These are phyloP conservation scores for Gasteruption jaculator DNA, from an alignment of 2,888 invertebrate genomes.

Conservation along the genomic window DNA sequence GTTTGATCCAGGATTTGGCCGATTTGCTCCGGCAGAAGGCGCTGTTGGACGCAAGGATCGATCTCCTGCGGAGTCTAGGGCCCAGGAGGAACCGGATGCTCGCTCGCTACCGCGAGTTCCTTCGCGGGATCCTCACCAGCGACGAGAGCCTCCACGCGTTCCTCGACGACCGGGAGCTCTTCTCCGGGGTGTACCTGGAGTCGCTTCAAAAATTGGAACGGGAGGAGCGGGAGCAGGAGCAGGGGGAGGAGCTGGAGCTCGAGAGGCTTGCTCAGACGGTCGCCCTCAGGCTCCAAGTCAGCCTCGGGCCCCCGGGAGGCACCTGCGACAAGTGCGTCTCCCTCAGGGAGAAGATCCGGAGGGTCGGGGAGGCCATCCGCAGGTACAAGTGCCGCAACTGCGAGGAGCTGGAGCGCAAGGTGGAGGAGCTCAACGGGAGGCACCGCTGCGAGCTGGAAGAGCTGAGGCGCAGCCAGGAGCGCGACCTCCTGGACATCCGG, in stretches of 20 bases:
- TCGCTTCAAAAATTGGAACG: too few relatives aligned
- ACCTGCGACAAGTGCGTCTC: slow-evolving; percentile 59
- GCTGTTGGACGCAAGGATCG: slow-evolving; percentile 71
- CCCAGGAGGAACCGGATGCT: neutral
- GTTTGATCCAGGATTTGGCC: slow-evolving; percentile 62
- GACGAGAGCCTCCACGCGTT: too few relatives aligned
- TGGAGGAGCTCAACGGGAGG: slow-evolving; percentile 47
- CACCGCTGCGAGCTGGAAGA: slow-evolving; percentile 49
- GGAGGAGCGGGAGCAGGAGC: too few relatives aligned
- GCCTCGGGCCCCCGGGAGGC: too few relatives aligned
- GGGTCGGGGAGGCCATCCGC: slow-evolving; percentile 43
- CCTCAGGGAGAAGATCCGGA: slow-evolving; percentile 56
- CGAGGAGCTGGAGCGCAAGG: slow-evolving; percentile 50
- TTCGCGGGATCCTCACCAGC: too few relatives aligned
- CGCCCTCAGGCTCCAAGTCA: too few relatives aligned
- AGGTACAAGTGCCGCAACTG: slow-evolving; percentile 52
- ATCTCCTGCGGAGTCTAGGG: slow-evolving; percentile 57
- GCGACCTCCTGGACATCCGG: slow-evolving; percentile 49
- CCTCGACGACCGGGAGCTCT: too few relatives aligned
- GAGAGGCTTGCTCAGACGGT: too few relatives aligned
- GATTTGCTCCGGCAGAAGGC: slow-evolving; percentile 72
- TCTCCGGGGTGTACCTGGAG: too few relatives aligned
- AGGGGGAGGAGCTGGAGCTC: too few relatives aligned
- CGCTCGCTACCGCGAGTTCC: too few relatives aligned
- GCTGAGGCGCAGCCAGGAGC: slow-evolving; percentile 51